Percentiles rank a stretch among this genome's conserved stretches.
These are phyloP conservation scores for Pomatostomus ruficeps DNA, from an alignment of 2,113 vertebrate genomes.

Conservation along the genomic window DNA sequence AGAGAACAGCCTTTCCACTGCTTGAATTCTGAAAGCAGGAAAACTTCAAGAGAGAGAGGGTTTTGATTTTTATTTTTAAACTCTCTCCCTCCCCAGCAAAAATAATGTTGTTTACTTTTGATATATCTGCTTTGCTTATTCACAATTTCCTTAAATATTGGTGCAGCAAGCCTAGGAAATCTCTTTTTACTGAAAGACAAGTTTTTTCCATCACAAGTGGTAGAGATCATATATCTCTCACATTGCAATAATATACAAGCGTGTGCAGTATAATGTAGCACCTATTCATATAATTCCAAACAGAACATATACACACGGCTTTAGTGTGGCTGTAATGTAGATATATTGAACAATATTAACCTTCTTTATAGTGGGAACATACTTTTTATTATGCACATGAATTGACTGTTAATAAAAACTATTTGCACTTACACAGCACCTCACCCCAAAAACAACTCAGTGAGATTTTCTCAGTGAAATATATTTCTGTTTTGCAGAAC, in stretches of 20 bases:
- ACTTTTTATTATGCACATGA: constrained; percentile 50
- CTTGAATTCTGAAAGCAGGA: background rate
- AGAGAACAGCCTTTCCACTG: background rate
- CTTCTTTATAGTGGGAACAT: constrained; percentile 1
- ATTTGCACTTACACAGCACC: background rate
- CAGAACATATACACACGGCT: background rate
- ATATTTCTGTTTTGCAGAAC: background rate
- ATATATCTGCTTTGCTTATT: background rate
- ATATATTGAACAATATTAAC: constrained; percentile 50
- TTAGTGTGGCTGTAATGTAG: constrained; percentile 29
- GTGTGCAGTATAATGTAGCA: background rate
- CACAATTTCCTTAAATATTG: background rate
- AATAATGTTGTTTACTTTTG: background rate
- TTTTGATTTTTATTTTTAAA: background rate
- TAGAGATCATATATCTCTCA: background rate
- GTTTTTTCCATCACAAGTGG: background rate
- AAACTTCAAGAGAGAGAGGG: background rate
- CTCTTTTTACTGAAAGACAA: background rate
- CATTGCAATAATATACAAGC: background rate
- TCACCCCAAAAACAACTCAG: background rate
- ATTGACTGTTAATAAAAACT: constrained; percentile 51
- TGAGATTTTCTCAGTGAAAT: background rate
- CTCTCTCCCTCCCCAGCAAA: background rate
- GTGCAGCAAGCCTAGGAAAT: background rate
- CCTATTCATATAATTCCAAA: constrained; percentile 20